phyloP scores from a whole-genome alignment of 2,113 vertebrate genomes.

The Erinaceus europaeus region DNA sequence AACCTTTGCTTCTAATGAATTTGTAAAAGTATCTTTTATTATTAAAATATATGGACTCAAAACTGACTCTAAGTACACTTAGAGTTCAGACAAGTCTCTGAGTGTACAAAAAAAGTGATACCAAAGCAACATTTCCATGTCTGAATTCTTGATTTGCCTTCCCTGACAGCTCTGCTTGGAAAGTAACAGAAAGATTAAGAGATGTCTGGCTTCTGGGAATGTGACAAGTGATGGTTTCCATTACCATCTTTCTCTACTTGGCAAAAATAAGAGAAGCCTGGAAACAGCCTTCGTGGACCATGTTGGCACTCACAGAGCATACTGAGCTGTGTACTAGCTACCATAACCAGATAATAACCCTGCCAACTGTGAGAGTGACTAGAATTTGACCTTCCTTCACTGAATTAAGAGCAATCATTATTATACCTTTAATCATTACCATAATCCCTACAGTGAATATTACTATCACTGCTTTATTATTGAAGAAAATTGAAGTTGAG shows the following conservation, averaged over 20 bases:
- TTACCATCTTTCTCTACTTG: constrained; percentile 34
- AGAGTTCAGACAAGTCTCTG: not conserved
- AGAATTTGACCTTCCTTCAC: not conserved
- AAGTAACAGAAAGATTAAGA: constrained; percentile 15
- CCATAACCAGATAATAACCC: not conserved
- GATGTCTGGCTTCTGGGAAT: not conserved
- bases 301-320: not conserved
- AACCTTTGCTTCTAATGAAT: constrained; percentile 5
- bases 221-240: constrained; percentile 48
- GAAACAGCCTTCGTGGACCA: not conserved
- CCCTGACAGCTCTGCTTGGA: not conserved
- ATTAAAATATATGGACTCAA: not conserved
- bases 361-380: not conserved
- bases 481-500: not conserved
- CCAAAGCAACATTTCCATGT: not conserved
- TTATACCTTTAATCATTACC: not conserved
- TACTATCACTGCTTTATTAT: not conserved
- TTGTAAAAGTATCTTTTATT: not conserved
- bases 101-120: not conserved
- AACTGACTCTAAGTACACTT: not conserved
- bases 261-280: constrained; percentile 9
- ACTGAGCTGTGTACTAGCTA: not conserved
- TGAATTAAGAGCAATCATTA: constrained; percentile 2
- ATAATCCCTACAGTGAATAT: not conserved
- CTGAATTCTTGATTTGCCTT: constrained; percentile 2